These are phyloP conservation scores for Dermatemys mawii DNA, from an alignment of 2,113 vertebrate species.

Conservation along the genomic window DNA sequence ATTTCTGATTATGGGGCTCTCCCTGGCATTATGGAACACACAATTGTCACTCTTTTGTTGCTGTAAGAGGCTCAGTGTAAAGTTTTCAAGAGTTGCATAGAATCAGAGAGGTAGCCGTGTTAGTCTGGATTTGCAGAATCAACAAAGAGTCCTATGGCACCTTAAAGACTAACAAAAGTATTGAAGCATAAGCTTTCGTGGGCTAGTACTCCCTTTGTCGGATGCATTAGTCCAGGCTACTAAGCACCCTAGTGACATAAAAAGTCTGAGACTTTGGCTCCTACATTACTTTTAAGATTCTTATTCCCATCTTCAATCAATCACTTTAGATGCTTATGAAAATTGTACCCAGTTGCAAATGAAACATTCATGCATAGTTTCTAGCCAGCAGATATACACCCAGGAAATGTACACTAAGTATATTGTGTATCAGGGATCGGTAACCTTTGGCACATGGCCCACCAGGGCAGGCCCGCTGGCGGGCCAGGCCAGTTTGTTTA, in stretches of 20 bases:
- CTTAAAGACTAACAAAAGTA: too few relatives aligned
- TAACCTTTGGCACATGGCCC: too few relatives aligned
- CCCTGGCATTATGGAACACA: neutral
- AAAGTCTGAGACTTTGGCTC: neutral
- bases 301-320: neutral
- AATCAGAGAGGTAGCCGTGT: too few relatives aligned
- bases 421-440: neutral
- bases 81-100: neutral
- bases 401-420: neutral
- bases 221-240: too few relatives aligned
- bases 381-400: neutral
- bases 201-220: too few relatives aligned
- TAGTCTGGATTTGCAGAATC: too few relatives aligned
- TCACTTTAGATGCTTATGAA: neutral
- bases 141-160: too few relatives aligned
- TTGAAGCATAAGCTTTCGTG: too few relatives aligned
- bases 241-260: neutral
- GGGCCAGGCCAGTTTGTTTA: too few relatives aligned
- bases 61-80: neutral
- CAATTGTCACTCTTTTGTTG: neutral
- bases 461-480: too few relatives aligned
- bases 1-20: neutral
- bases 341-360: neutral
- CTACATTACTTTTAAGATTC: neutral
- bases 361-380: neutral